Evolutionary conservation across 64 coral and sea anemone species (phyloP), one percentile per base, ranked within the genome.

Genomic region (Pocillopora damicornis): DNA sequence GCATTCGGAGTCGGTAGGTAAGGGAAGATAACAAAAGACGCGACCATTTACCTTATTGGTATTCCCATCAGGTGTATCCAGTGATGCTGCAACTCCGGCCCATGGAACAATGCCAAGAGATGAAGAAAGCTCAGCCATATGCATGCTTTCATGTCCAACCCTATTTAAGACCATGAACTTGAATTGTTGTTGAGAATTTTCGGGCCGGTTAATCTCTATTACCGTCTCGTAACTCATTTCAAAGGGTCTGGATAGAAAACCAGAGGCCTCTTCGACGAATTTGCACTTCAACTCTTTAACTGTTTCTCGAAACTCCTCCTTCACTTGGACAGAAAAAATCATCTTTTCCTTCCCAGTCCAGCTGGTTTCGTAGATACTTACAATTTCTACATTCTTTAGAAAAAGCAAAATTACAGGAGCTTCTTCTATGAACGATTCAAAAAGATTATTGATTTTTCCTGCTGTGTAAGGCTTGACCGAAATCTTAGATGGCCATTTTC

Each of bases 401-500:
- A 98, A 98, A 26, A 98, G 82, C 25, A 98, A 77, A 67, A 94
- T 91, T 30, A 98, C 34, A 0, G 92, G 69, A 12, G 96, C 93
- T 82, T 98, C 96, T 78, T 89, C 89, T 37, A 92, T 92, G 42
- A 98, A 89, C 15, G 96, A 87, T 37, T 98, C 92, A 34, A 94
- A 98, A 35, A 98, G 79, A 9, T 76, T 78, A 18, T 94, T 90
- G 17, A 98, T 68, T 72, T 94, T 98, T 25, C 76, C 77, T 34
- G 89, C 93, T 14, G 90, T 94, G 78, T 98, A 98, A 11, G 93
- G 90, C 61, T 94, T 98, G n/a, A 87, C 45, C 13, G 96, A 98
- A 57, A 98, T 77, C 87, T 91, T 89, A 59, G 96, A 98, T 2
- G 96, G 92, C 92, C 92, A 94, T 82, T 98, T 98, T 79, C 96